Conservation (phyloP, 2,113 vertebrate species). For the Zosterops pallidus region DNA sequence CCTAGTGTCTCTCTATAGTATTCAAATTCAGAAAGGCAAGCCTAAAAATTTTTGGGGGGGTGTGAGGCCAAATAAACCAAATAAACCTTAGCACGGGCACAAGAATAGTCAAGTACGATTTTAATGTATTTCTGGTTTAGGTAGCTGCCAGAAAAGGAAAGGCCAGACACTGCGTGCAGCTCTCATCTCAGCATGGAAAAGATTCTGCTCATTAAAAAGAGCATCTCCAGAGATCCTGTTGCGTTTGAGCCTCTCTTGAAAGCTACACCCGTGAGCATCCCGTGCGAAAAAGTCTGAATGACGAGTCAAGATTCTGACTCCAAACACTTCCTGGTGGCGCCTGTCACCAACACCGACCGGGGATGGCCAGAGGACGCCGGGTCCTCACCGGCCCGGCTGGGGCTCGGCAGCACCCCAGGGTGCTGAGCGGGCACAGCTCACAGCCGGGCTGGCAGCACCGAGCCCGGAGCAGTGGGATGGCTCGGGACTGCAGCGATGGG, state of each 20-base stretch:
- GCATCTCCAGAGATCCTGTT: background rate
- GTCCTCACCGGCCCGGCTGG: background rate
- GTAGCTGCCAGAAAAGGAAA: background rate
- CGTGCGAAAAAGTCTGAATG: background rate
- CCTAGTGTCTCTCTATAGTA: background rate
- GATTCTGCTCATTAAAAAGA: background rate
- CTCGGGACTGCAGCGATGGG: background rate
- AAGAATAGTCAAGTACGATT: background rate
- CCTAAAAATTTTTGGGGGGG: background rate
- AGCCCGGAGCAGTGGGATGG: background rate
- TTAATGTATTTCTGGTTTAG: background rate
- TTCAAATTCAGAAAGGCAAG: background rate
- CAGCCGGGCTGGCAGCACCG: background rate
- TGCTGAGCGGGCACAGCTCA: fast-evolving
- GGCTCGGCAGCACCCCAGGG: background rate
- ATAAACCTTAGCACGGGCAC: background rate
- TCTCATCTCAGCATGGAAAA: background rate
- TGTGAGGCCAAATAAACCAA: background rate
- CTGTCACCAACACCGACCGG: background rate
- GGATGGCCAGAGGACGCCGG: background rate
- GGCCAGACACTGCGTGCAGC: background rate
- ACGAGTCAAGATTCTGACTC: background rate
- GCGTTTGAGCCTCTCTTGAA: background rate
- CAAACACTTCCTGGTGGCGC: background rate
- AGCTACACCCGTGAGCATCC: background rate